phyloP scores from a whole-genome alignment of 2,797 vertebrate genomes.

The Pterois miles region DNA sequence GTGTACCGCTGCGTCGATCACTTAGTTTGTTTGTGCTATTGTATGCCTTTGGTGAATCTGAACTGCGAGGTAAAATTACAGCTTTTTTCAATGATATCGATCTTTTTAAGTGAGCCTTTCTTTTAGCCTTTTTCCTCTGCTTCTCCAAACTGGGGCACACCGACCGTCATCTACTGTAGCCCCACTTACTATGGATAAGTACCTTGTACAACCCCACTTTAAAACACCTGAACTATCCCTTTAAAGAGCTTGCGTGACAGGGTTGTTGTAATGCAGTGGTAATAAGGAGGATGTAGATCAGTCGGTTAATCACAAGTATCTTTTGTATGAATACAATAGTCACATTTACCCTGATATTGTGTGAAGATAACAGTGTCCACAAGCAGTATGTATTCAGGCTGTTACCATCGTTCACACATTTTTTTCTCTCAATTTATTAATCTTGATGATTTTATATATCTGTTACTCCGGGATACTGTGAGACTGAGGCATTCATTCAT shows the following conservation, averaged over 20 bases:
- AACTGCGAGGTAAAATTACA: no score
- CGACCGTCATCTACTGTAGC: no score
- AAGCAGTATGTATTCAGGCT: background rate
- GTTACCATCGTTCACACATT: background rate
- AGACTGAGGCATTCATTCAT: background rate
- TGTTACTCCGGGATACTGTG: background rate
- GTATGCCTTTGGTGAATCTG: no score
- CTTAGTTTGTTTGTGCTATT: no score
- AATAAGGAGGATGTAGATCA: background rate
- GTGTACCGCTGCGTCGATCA: no score
- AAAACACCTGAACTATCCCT: no score
- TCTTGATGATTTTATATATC: background rate
- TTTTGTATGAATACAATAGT: background rate
- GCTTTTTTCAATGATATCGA: no score
- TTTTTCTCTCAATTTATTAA: background rate
- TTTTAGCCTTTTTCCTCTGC: no score
- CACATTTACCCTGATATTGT: background rate
- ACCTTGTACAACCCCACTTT: no score
- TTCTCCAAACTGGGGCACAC: no score
- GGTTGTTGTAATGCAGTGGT: background rate
- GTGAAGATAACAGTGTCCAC: background rate
- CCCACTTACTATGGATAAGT: rapidly evolving
- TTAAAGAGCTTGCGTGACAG: background rate
- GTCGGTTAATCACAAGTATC: background rate
- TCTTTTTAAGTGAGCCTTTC: no score